Evolutionary conservation across 2,113 vertebrate genomes (phyloP), one percentile per base, ranked within the genome.

Genomic region (Phycodurus eques): DNA sequence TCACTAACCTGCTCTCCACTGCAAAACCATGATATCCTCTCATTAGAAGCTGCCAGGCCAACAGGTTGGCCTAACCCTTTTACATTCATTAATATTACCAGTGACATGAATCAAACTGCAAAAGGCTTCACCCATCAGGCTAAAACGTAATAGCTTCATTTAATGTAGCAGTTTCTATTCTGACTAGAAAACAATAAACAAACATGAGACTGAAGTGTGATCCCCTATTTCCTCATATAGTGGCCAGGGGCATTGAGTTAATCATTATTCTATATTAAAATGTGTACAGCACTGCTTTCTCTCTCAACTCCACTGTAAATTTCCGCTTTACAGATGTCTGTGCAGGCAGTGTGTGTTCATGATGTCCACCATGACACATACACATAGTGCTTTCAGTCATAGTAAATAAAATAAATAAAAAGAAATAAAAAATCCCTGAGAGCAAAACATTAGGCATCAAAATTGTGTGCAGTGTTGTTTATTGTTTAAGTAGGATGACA

Each of bases 1-100:
- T 94, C 73, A 88, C 87, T 59, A 92, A 88, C 70, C 75, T 94
- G 54, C 79, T 94, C 49, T 90, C 89, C n/a, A 88, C 92, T 6
- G 73, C 91, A 51, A 93, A 92, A 87, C 89, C 88, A 14, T 94
- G 80, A 92, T 57, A 53, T 85, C 62, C 68, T 80, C 72, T 63
- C 51, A 53, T 59, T 46, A 14, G 65, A 61, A 60, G 71, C 67
- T 75, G 69, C 31, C 74, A 69, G 70, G 53, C 73, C 49, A 27
- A 46, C 35, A 74, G 14, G 31, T 43, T 68, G 3, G 51, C 43
- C 53, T 57, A 27, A 64, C 57, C 68, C 47, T 4, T 35, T 35
- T 20, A 54, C 51, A 56, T 22, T 66, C 59, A 70, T 72, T 61
- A 64, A 42, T 65, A 60, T 83, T 70, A 71, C 22, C 44, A 71